Evolutionary conservation across 2,797 vertebrate species (phyloP).

Genomic region (Sylvia borin): DNA sequence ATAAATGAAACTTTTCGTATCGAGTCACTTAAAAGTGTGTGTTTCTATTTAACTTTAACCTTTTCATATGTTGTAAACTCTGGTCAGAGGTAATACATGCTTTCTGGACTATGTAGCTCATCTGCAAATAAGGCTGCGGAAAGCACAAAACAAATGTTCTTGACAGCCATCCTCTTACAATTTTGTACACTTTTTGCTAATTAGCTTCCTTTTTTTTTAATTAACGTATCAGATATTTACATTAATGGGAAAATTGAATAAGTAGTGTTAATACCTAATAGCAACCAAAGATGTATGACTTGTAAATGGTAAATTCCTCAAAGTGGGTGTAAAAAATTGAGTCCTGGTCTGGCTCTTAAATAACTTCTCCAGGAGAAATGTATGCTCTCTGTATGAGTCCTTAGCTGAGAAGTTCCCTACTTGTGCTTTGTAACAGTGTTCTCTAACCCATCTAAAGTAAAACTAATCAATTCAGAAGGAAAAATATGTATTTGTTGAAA

Average conservation of each 20-base stretch:
- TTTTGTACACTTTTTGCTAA: background rate
- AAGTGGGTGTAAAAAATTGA: background rate
- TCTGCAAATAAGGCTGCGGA: constrained; percentile 33
- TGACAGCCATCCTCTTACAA: background rate
- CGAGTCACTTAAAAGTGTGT: background rate
- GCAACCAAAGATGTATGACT: background rate
- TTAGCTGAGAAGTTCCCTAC: background rate
- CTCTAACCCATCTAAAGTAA: background rate
- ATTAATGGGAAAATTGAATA: background rate
- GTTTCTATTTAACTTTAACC: background rate
- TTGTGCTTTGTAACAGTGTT: background rate
- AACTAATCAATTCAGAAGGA: background rate
- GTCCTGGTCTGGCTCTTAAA: background rate
- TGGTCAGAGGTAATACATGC: background rate
- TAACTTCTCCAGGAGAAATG: background rate
- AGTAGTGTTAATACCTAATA: background rate
- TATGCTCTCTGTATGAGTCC: background rate
- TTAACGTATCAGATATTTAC: background rate
- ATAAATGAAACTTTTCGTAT: background rate
- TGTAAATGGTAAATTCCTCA: background rate
- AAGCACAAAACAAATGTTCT: background rate
- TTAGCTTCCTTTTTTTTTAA: background rate
- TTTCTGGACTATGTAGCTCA: background rate
- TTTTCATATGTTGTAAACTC: background rate
- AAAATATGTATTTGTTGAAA: background rate